Conservation (phyloP, 2,888 invertebrate genomes). For the Dryococelus australis region DNA sequence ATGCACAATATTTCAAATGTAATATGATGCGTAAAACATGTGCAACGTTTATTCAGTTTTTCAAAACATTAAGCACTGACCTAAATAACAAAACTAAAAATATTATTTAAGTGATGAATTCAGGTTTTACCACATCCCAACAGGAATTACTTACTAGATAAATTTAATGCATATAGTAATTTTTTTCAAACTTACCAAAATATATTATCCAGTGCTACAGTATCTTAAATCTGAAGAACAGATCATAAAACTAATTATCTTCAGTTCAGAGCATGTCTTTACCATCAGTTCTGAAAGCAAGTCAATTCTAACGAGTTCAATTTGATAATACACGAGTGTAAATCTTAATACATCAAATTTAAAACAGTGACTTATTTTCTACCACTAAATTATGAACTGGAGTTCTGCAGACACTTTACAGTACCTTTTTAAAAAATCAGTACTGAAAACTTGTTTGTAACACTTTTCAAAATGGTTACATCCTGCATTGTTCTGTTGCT, state of each 20-base stretch:
- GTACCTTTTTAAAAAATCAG: neutral
- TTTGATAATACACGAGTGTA: neutral
- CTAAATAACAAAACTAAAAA: no score
- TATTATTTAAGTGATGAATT: no score
- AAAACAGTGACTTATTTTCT: neutral
- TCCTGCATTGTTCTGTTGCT: conserved; percentile 3
- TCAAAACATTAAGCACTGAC: no score
- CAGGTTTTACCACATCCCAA: no score
- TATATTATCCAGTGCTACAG: neutral
- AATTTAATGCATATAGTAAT: no score
- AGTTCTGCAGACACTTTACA: neutral
- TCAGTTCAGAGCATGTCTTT: neutral
- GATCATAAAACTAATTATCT: neutral
- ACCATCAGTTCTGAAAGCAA: neutral
- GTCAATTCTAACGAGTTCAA: neutral
- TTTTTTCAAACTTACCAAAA: no score
- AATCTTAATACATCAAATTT: neutral
- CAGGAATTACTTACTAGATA: no score
- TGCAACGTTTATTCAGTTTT: no score
- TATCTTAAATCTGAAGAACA: neutral
- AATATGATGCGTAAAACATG: no score
- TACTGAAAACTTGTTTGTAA: neutral
- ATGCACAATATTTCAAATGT: no score
- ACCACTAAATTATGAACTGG: neutral
- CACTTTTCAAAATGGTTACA: neutral